Evolutionary conservation across 1,140 invertebrate genomes (phyloP).

Genomic region (Idris sp.): DNA sequence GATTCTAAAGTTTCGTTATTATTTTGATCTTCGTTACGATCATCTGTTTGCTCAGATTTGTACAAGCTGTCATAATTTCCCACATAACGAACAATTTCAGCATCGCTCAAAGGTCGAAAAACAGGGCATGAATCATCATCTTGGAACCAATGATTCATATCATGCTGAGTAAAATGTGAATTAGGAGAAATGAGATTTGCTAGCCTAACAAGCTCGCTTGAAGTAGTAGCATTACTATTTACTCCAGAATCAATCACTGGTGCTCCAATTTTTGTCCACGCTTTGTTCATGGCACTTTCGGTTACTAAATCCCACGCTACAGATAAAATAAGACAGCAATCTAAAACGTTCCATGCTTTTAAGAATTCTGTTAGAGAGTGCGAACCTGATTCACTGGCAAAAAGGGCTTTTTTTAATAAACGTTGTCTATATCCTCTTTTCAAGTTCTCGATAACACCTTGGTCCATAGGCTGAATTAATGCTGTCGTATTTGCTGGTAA

Average conservation of each 20-base stretch:
- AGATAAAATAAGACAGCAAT: conserved; percentile 66
- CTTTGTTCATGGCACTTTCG: conserved; percentile 64
- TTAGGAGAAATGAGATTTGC: conserved; percentile 1
- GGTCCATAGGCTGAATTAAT: conserved; percentile 74
- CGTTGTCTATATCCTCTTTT: conserved; percentile 44
- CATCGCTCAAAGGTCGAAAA: background rate
- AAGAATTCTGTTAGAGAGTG: conserved; percentile 3
- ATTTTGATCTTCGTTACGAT: background rate
- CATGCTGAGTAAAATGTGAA: conserved; percentile 1
- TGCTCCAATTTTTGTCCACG: conserved; percentile 62
- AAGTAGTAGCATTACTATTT: background rate
- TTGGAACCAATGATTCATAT: conserved; percentile 4
- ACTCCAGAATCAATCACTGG: background rate
- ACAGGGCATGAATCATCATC: conserved; percentile 1
- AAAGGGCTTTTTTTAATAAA: conserved; percentile 44
- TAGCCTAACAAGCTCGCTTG: conserved; percentile 3
- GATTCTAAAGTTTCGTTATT: too few species aligned
- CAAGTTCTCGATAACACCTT: conserved; percentile 71
- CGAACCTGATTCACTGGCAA: conserved; percentile 6
- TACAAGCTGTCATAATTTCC: background rate
- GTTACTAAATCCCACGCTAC: conserved; percentile 68
- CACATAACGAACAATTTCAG: background rate
- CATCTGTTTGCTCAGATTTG: background rate
- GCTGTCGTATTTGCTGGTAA: conserved; percentile 73
- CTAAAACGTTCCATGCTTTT: conserved; percentile 58